A percentile compares a stretch with the other conserved stretches of the same genome.
Evolutionary conservation across 2,888 invertebrate genomes (phyloP).

Genomic region (Eupithecia vulgata): DNA sequence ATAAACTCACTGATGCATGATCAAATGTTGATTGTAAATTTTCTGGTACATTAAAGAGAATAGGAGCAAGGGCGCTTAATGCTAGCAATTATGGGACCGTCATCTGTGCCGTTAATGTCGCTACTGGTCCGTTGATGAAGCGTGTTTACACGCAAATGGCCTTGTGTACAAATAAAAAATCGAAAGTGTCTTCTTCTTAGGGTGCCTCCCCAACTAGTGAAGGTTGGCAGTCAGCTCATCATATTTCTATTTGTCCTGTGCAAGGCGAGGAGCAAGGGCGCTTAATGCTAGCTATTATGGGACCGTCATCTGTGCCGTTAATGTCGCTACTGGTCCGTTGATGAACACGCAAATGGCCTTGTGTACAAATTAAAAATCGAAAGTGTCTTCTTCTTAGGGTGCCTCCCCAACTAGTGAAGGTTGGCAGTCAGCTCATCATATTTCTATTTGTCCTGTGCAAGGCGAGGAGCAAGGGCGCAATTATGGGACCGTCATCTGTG

Average conservation of each 20-base stretch:
- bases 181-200: too few species aligned
- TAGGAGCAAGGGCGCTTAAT: constrained; percentile 62
- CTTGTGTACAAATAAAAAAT: too few species aligned
- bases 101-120: not conserved
- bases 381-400: too few species aligned
- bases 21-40: constrained; percentile 63
- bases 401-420: too few species aligned
- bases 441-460: too few species aligned
- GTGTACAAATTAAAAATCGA: too few species aligned
- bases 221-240: too few species aligned
- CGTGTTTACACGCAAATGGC: too few species aligned
- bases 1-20: constrained; percentile 38
- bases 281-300: constrained; percentile 63
- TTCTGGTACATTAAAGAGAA: constrained; percentile 66
- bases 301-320: not conserved
- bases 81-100: constrained; percentile 55
- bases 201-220: too few species aligned
- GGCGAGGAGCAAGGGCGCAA: constrained; percentile 62
- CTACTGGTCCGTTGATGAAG: not conserved
- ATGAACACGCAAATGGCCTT: too few species aligned
- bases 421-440: too few species aligned
- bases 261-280: constrained; percentile 59
- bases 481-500: constrained; percentile 41
- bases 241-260: too few species aligned
- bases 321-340: not conserved